Evolutionary conservation across 2,888 invertebrate genomes (phyloP), one percentile per base, ranked within the genome.

Genomic region (Epirrita christyi): DNA sequence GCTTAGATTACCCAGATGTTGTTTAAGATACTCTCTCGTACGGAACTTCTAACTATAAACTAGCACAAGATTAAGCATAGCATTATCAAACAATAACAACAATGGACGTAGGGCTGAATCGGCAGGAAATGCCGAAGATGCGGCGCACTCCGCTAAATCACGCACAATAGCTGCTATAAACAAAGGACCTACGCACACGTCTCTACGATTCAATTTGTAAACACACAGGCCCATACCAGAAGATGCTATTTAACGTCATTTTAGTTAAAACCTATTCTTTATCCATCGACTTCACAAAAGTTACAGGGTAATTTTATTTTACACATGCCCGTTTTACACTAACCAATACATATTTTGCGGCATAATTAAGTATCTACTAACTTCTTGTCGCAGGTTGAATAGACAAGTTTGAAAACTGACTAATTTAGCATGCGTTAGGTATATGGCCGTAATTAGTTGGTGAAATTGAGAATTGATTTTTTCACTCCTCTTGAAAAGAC

Each of bases 91-190:
- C 80, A 85, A 86, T 80, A 85, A 81, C 80, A 85, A 86, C 80
- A 85, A 86, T 82, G 62, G 77, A 74, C 63, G 62, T 68, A 68
- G 71, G 67, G 63, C 71, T 68, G 70, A 69, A 63, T 64, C 53
- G 71, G 70, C 86, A 87, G 89, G 89, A 90, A 90, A 88, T 85
- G 76, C 88, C 84, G 71, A 64, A 84, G 83, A 84, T 81, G 81
- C 75, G 71, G 62, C 72, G 70, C 70, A 70, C 68, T 67, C 60
- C 71, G 71, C 77, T 70, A 72, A 76, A 77, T 75, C 79, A 78
- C 81, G 80, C 81, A 86, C 85, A 86, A 88, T 85, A 64, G 75
- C 73, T 71, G 72, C 64, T 66, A 72, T 72, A 75, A 80, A 85
- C 84, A 87, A 84, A 80, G 76, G 75, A 72, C 67, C 64, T 61